Base-by-base conservation (phyloP, 2,888 invertebrate species). In the Troglohyphantes excavatus region DNA sequence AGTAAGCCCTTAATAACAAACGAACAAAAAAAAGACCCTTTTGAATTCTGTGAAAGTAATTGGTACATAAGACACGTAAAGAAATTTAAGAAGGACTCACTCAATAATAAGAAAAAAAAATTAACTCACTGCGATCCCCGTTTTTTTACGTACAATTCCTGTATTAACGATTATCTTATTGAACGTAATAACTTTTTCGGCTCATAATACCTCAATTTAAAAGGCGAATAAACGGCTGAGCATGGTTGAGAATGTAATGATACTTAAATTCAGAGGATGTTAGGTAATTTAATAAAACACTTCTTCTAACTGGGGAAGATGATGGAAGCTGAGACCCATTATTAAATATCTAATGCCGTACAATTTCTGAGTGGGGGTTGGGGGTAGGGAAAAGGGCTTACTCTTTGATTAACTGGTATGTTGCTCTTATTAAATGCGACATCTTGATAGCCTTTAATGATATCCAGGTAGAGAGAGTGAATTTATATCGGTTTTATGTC, bases 211-310 rank as follows among this genome's bases (percentile, higher is more conserved):
- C 75, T 76, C 61, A 27, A 68, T 81, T 81, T 67, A 68, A 68
- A 81, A 26, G 27, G 46, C 27, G 63, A 46, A 29, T 68, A 81
- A 68, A 65, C 65, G 79, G 27, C 39, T 6, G 9, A 33, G 26
- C 23, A 78, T 78, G 23, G 43, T 33, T 53, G 29, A 27, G 21
- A 19, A 11, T 68, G 21, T 81, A 81, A 81, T 81, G 79, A 29
- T 53, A 81, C 79, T 81, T 68, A 81, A 68, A 68, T 33, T 81
- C 17, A 53, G 79, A 43, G 67, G 19, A 79, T 21, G 68, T 17
- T 29, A 9, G 67, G 53, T 81, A 81, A 81, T 81, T 68, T 68
- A 81, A 81, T 81, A 68, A 81, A 46, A 68, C 29, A 29, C 53
- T 29, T 17, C 46, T 33, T 81, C 13, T n/a, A 81, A 81, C 46